Evolutionary conservation across 35 echinoderm and acorn worm species (phyloP).

Genomic region (Chiridota heheva): DNA sequence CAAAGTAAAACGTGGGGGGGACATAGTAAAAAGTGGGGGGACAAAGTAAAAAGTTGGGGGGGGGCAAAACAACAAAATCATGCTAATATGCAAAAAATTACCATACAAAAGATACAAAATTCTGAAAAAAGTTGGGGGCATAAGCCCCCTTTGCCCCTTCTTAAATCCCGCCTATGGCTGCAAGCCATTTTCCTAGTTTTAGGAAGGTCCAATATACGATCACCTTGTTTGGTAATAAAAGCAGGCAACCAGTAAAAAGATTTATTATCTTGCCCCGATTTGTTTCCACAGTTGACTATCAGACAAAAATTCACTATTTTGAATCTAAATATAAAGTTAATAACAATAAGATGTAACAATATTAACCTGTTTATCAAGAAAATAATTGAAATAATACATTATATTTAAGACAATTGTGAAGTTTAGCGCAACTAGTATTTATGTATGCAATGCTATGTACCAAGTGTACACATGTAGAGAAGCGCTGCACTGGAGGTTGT

Average conservation of each 20-base stretch:
- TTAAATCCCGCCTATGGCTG: too few species aligned
- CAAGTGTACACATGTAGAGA: neutral
- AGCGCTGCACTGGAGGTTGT: neutral
- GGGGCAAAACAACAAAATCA: too few species aligned
- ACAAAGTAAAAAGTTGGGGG: too few species aligned
- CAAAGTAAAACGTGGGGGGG: too few species aligned
- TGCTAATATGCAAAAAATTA: too few species aligned
- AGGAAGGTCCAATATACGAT: neutral
- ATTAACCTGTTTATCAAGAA: too few species aligned
- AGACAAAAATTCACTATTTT: conserved; percentile 24
- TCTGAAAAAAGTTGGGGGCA: too few species aligned
- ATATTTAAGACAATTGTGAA: neutral
- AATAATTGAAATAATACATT: too few species aligned
- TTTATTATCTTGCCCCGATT: conserved; percentile 17
- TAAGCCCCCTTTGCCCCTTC: too few species aligned
- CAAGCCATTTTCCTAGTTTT: conserved; percentile 14
- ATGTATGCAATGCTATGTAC: neutral
- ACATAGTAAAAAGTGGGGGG: too few species aligned
- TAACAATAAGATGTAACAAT: too few species aligned
- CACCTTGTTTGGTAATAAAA: conserved; percentile 2
- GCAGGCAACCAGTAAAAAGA: conserved; percentile 24
- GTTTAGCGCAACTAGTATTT: neutral
- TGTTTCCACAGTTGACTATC: conserved; percentile 29
- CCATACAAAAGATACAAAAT: too few species aligned
- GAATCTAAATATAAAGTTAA: neutral